phyloP scores from a whole-genome alignment of 2,113 vertebrate genomes.

The Albula glossodonta region DNA sequence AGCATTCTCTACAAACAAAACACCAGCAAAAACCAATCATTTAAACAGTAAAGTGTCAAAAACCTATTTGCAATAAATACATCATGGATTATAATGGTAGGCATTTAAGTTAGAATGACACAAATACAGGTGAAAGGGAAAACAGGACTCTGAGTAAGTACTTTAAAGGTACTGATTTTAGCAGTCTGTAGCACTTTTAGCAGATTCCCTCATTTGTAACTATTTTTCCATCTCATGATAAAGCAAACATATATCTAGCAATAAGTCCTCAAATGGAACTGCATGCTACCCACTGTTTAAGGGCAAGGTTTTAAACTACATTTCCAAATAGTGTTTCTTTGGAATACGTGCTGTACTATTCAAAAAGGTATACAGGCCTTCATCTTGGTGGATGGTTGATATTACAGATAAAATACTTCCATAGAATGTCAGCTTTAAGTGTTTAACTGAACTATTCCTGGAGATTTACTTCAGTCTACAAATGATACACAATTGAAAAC shows the following conservation, averaged over 20 bases:
- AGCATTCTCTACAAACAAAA: conserved; percentile 80
- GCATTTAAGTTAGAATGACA: background rate
- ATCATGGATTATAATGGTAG: background rate
- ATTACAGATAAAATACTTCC: background rate
- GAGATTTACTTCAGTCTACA: background rate
- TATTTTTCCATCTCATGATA: too few relatives aligned
- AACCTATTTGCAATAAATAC: background rate
- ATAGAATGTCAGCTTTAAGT: background rate
- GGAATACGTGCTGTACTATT: background rate
- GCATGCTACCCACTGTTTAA: too few relatives aligned
- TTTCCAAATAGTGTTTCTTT: too few relatives aligned
- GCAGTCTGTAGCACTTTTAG: too few relatives aligned
- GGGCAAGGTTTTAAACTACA: too few relatives aligned
- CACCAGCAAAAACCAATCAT: background rate
- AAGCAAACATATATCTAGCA: too few relatives aligned
- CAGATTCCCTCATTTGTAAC: too few relatives aligned
- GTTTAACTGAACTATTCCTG: background rate
- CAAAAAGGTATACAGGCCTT: background rate
- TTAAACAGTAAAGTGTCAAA: background rate
- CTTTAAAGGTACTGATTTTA: background rate
- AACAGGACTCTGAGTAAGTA: background rate
- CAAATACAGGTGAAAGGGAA: background rate
- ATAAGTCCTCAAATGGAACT: too few relatives aligned
- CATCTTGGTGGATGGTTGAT: background rate
- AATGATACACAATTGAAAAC: background rate